These are phyloP conservation scores for Drosophila pectinifera DNA, from an alignment of 1,140 invertebrate species.

Conservation along the genomic window DNA sequence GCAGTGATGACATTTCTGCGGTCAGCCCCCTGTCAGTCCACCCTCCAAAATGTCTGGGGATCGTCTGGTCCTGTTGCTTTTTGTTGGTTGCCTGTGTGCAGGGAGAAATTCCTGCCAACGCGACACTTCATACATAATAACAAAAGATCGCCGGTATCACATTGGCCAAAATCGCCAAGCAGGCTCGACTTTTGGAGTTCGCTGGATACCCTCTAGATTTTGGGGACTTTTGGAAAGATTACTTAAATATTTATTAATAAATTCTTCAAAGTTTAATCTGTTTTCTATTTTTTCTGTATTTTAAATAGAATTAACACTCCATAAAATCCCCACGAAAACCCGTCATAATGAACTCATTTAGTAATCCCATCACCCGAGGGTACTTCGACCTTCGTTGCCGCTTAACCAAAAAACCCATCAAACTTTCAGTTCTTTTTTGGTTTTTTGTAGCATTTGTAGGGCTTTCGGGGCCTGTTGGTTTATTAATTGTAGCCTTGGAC, in stretches of 20 bases:
- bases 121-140: slow-evolving; percentile 85
- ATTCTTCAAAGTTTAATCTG: background rate
- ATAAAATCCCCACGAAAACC: slow-evolving; percentile 1
- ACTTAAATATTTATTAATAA: background rate
- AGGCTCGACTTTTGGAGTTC: slow-evolving; percentile 1
- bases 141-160: slow-evolving; percentile 62
- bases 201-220: slow-evolving; percentile 10
- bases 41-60: slow-evolving; percentile 37
- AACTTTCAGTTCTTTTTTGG: slow-evolving; percentile 17
- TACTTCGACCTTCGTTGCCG: slow-evolving; percentile 22
- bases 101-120: slow-evolving; percentile 73
- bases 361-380: slow-evolving; percentile 11
- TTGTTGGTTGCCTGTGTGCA: slow-evolving; percentile 13
- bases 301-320: no score
- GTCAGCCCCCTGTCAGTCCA: slow-evolving; percentile 37
- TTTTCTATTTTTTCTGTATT: background rate
- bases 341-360: slow-evolving; percentile 26
- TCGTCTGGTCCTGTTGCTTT: slow-evolving; percentile 57
- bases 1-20: slow-evolving; percentile 84
- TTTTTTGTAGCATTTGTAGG: slow-evolving; percentile 67
- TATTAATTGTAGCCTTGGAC: slow-evolving; percentile 82
- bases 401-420: background rate
- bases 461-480: slow-evolving; percentile 62
- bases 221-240: no score
- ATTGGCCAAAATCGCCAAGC: slow-evolving; percentile 31